Percentiles rank a stretch among this genome's conserved stretches.
phyloP scores from a whole-genome alignment of 2,888 invertebrate species.

The Ophion slaviceki region DNA sequence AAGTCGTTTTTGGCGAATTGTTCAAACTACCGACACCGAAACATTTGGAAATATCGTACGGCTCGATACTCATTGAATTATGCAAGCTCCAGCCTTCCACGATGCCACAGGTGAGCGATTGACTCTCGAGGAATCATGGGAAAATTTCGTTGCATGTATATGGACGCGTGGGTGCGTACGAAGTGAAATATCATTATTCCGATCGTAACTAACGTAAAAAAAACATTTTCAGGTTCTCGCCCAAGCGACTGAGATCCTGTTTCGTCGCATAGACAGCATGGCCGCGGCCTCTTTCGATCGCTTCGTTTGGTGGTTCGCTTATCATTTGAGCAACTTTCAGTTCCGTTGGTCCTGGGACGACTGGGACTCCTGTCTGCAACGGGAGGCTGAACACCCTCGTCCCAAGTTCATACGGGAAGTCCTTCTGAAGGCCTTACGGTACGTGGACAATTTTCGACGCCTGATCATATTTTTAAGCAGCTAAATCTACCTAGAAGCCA shows the following conservation, averaged over 20 bases:
- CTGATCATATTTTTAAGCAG: too few species aligned
- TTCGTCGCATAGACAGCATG: conserved; percentile 98
- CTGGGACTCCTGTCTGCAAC: conserved; percentile 94
- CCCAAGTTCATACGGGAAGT: conserved; percentile 97
- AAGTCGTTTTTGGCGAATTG: conserved; percentile 97
- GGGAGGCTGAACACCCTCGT: conserved; percentile 95
- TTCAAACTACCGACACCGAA: conserved; percentile 96
- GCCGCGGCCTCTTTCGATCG: conserved; percentile 98
- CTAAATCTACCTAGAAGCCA: too few species aligned
- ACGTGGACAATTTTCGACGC: neutral
- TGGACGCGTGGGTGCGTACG: too few species aligned
- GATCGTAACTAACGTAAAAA: too few species aligned
- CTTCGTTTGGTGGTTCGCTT: conserved; percentile 98
- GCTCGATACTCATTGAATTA: conserved; percentile 97
- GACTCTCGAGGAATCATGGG: neutral
- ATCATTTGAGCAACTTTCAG: conserved; percentile 99
- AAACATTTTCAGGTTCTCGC: conserved; percentile 88
- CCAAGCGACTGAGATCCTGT: conserved; percentile 98
- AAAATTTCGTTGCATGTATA: neutral
- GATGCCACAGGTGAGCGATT: conserved; percentile 92
- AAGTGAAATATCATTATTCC: conserved; percentile 39
- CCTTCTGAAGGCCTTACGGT: conserved; percentile 95
- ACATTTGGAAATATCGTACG: conserved; percentile 96
- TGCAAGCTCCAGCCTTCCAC: conserved; percentile 98
- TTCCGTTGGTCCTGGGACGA: conserved; percentile 99